Evolutionary conservation across 2,113 vertebrate genomes (phyloP), one percentile per base, ranked within the genome.

Genomic region (Misgurnus anguillicaudatus): DNA sequence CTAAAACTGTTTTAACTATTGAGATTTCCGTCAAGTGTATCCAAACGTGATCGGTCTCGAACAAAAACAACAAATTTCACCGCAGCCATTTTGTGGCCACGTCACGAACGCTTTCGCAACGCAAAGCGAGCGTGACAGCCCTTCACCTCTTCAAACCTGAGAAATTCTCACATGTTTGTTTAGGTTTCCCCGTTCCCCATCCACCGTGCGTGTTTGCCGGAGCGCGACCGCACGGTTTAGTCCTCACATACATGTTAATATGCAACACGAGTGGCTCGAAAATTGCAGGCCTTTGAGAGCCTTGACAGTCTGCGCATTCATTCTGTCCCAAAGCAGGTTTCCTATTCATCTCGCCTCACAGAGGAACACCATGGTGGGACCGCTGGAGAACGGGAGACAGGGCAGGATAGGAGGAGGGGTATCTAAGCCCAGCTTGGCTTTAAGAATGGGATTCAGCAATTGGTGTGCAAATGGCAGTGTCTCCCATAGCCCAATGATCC

Each of bases 241-340:
- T 78, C 79, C 70, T 84, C 73, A 81, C 83, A 81, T 81, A 70
- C 83, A 78, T 84, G 83, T 81, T 84, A 81, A 84, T 84, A 84
- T 84, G 79, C 79, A 75, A 73, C 70, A 71, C 79, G 61, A 81
- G 79, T 78, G 68, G 68, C 78, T 84, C 60, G n/a, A 70, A 80
- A 69, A 80, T 84, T 80, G 58, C 61, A 81, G 60, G 83, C 80
- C 63, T 79, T 84, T 75, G 83, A 84, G 76, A 79, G 76, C 9
- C 9, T 64, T 70, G 83, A 78, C 83, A 79, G 79, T 81, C 83
- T 63, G 75, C 17, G 70, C 66, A 84, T 84, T 84, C 79, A 84
- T 68, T 70, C 51, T 38, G 83, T 73, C 78, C 83, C 70, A 79
- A 76, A 81, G 79, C 67, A 77, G 76, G 76, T 68, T 84, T 73